Percentiles rank a stretch among this genome's conserved stretches.
These are phyloP conservation scores for Dolichopus griseipennis DNA, from an alignment of 2,888 invertebrate species.

Conservation along the genomic window DNA sequence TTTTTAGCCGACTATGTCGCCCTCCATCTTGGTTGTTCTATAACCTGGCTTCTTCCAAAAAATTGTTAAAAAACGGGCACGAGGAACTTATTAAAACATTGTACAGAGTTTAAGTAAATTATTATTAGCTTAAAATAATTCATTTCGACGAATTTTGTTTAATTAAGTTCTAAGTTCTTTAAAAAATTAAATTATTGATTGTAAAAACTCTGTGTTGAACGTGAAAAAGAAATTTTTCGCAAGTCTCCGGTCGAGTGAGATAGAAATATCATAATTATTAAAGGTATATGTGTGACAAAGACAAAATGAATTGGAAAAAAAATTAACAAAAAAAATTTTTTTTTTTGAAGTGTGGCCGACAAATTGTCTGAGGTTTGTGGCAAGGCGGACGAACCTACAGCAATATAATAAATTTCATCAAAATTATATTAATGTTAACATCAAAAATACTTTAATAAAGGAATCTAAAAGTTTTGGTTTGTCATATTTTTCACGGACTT, in stretches of 20 bases:
- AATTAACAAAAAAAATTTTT: slow-evolving; percentile 15
- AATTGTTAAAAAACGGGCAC: slow-evolving; percentile 16
- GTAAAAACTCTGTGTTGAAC: slow-evolving; percentile 7
- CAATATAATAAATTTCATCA: slow-evolving; percentile 9
- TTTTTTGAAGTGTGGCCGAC: slow-evolving; percentile 21
- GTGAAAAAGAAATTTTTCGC: slow-evolving; percentile 11
- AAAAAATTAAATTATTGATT: slow-evolving; percentile 1
- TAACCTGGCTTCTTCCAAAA: slow-evolving; percentile 15
- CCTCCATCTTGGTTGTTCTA: slow-evolving; percentile 8
- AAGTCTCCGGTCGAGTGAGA: slow-evolving; percentile 8
- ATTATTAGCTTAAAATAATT: neutral
- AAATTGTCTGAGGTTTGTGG: slow-evolving; percentile 16
- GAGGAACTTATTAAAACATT: slow-evolving; percentile 12
- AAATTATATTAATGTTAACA: slow-evolving; percentile 10
- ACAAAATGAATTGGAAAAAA: slow-evolving; percentile 9
- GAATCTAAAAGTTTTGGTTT: neutral
- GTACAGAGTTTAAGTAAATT: neutral
- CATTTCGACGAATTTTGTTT: neutral
- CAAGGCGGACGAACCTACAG: slow-evolving; percentile 16
- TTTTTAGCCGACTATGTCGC: slow-evolving; percentile 6
- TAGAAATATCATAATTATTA: neutral
- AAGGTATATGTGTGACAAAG: neutral
- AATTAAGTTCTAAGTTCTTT: slow-evolving; percentile 3
- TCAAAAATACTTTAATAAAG: neutral
- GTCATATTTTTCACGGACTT: slow-evolving; percentile 6